Evolutionary conservation across 2,888 invertebrate species (phyloP), one percentile per base, ranked within the genome.

Genomic region (Melanophora roralis): DNA sequence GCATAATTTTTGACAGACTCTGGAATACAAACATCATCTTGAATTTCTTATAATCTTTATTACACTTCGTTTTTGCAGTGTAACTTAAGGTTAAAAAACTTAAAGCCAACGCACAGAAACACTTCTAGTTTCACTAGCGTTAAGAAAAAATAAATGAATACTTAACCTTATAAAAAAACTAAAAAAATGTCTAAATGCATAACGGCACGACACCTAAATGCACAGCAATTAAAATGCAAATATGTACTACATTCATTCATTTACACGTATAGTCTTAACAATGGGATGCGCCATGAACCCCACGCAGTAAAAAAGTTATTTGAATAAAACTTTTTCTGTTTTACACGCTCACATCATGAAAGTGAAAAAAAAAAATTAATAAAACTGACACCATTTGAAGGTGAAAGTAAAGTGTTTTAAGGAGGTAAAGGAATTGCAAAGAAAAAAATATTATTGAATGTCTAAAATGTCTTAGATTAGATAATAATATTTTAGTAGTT

Each of bases 391-490:
- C 76, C 76, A 72, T 57, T 74, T 45, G 47, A 40, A 49, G 32
- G 62, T 53, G 59, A 45, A 55, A 72, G 60, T 67, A 51, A 51
- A 36, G 16, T 16, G 16, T 11, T 12, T 59, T 27, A 6, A 5
- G 6, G 6, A 6, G 6, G 14, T 16, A 45, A 57, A 64, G 21
- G 43, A 23, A 27, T 11, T 38, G 14, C n/a, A 45, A 57, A 64
- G 21, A 49, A 23, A 27, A 8, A 32, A 49, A 51, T 51, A 59
- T 21, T n/a, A 8, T 49, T 65, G 38, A 60, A 62, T 49, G 23
- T 43, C 32, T 51, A 45, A 73, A 72, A 80, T 76, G 67, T 68
- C 79, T 75, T 76, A 36, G 71, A 62, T 76, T 68, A 80, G 80
- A 76, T 72, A 76, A 72, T 72, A 76, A 72, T 64, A 76, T 43